Conservation (phyloP, 2,113 vertebrate genomes). For the Marcusenius ussheri region DNA sequence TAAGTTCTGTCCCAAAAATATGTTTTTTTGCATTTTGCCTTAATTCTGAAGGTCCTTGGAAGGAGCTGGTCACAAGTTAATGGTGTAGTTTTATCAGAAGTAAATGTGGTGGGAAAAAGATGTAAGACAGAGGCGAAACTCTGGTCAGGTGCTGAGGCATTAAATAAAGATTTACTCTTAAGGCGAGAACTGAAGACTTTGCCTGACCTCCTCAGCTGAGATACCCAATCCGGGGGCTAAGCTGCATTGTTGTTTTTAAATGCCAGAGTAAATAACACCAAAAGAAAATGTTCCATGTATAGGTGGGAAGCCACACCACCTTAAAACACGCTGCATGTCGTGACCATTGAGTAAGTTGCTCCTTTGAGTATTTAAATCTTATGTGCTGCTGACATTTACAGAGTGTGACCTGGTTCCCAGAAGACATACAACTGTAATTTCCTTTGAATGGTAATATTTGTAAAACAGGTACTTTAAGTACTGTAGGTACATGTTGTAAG, state of each 20-base stretch:
- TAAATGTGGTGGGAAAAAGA: background rate
- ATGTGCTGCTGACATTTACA: background rate
- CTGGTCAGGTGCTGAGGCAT: background rate
- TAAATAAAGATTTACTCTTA: background rate
- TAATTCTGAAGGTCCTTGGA: background rate
- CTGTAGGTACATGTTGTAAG: background rate
- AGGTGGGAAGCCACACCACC: background rate
- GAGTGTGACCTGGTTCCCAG: background rate
- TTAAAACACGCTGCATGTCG: background rate
- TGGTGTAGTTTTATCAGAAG: background rate
- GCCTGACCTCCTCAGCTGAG: background rate
- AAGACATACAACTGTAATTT: background rate
- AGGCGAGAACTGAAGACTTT: background rate
- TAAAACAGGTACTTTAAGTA: background rate
- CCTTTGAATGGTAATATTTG: background rate
- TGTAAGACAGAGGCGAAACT: background rate
- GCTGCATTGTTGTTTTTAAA: background rate
- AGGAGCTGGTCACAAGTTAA: background rate
- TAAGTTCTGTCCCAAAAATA: background rate
- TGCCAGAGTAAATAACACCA: background rate
- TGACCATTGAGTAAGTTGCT: background rate
- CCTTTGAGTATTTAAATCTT: background rate
- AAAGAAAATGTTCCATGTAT: background rate
- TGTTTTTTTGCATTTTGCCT: background rate
- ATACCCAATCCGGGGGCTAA: background rate